phyloP scores from a whole-genome alignment of 2,113 vertebrate species.

The Regulus satrapa region DNA sequence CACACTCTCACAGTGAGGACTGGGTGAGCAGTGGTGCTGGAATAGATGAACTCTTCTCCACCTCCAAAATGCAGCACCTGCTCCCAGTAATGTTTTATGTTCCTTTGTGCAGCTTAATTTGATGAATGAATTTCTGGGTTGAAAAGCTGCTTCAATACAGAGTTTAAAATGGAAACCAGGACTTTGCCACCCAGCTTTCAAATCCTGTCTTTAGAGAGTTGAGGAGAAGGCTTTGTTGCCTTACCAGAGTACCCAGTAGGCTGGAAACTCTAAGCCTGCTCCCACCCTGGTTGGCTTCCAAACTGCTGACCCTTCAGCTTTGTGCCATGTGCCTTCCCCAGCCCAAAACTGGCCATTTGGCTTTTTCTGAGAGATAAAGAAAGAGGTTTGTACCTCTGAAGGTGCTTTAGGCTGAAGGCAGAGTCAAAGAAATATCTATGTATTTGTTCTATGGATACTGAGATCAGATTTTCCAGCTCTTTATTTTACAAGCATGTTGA shows the following conservation, averaged over 20 bases:
- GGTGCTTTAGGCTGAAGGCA: background rate
- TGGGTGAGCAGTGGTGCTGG: background rate
- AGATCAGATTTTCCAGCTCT: conserved; percentile 4
- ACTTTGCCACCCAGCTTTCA: background rate
- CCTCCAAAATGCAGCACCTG: background rate
- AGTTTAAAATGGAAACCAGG: background rate
- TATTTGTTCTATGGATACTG: background rate
- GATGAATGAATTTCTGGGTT: background rate
- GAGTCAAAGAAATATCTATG: background rate
- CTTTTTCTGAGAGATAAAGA: background rate
- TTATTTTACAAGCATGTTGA: conserved; percentile 9
- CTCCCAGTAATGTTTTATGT: background rate
- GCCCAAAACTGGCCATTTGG: background rate
- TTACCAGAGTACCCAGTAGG: background rate
- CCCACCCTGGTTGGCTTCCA: accelerated
- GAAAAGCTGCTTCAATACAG: background rate
- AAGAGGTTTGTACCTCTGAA: background rate
- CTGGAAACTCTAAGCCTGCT: background rate
- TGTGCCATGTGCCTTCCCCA: background rate
- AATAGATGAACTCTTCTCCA: background rate
- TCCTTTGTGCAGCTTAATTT: background rate
- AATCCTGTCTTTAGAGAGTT: background rate
- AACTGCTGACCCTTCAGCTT: background rate
- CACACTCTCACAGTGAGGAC: background rate
- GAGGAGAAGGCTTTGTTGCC: background rate